Percentiles rank a stretch among this genome's conserved stretches.
Evolutionary conservation across 2,797 vertebrate genomes (phyloP).

Genomic region (Tarsius wallacei): DNA sequence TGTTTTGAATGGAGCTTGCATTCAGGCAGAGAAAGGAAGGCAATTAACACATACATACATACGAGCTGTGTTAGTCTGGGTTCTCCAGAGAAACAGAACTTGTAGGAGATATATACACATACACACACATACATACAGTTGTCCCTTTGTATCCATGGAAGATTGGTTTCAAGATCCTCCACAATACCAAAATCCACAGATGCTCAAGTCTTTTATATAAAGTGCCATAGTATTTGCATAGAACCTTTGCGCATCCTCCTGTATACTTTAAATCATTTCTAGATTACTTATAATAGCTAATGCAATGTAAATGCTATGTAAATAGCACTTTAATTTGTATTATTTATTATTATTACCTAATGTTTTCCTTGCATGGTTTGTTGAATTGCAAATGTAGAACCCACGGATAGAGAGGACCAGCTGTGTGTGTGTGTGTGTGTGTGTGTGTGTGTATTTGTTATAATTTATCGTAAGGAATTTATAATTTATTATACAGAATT

Average conservation of each 20-base stretch:
- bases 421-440: not conserved
- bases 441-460: not conserved
- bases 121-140: not conserved
- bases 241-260: not conserved
- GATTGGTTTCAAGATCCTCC: not conserved
- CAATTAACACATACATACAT: not conserved
- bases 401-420: not conserved
- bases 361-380: not conserved
- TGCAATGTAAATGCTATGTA: not conserved
- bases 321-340: not conserved
- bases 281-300: not conserved
- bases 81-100: not conserved
- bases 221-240: not conserved
- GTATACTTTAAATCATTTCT: not conserved
- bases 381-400: not conserved
- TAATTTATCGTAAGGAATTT: too few species aligned
- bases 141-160: not conserved
- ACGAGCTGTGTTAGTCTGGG: not conserved
- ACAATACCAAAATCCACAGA: not conserved
- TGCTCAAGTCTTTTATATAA: not conserved
- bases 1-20: not conserved
- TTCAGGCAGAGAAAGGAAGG: not conserved
- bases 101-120: not conserved
- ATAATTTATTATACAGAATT: not conserved
- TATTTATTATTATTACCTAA: not conserved